A percentile compares a stretch with the other conserved stretches of the same genome.
These are phyloP conservation scores for Hylaeus volcanicus DNA, from an alignment of 1,140 invertebrate species.

Conservation along the genomic window DNA sequence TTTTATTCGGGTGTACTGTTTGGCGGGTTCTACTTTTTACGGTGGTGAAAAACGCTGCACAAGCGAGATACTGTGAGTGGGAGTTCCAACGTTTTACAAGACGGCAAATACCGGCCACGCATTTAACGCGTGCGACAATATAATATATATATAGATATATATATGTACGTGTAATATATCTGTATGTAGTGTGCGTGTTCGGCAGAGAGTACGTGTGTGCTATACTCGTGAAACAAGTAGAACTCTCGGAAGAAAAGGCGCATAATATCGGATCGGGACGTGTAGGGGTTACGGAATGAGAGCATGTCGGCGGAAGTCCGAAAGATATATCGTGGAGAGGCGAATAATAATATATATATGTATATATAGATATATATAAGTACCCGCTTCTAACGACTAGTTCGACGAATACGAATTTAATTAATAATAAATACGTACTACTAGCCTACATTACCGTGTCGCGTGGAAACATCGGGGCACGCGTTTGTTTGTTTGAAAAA, in stretches of 20 bases:
- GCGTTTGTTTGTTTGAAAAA: not conserved
- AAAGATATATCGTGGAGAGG: slow-evolving; percentile 71
- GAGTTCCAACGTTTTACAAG: slow-evolving; percentile 78
- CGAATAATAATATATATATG: slow-evolving; percentile 69
- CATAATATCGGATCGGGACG: slow-evolving; percentile 60
- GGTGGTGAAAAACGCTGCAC: slow-evolving; percentile 80
- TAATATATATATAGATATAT: slow-evolving; percentile 67
- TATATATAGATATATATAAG: slow-evolving; percentile 67
- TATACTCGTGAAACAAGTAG: slow-evolving; percentile 75
- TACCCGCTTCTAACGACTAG: slow-evolving; percentile 77
- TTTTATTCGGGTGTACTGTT: slow-evolving; percentile 68
- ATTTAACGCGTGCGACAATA: slow-evolving; percentile 66
- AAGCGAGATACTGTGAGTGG: slow-evolving; percentile 81
- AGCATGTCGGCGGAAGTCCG: slow-evolving; percentile 70
- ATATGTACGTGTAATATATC: slow-evolving; percentile 32
- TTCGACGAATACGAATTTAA: slow-evolving; percentile 71
- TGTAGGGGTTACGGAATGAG: slow-evolving; percentile 67
- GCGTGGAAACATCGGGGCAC: slow-evolving; percentile 16
- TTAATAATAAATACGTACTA: slow-evolving; percentile 75
- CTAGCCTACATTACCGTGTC: slow-evolving; percentile 67
- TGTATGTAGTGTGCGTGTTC: not conserved
- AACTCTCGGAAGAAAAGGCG: slow-evolving; percentile 71
- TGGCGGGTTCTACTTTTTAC: slow-evolving; percentile 79
- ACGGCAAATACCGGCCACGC: slow-evolving; percentile 71
- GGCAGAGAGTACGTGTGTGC: slow-evolving; percentile 51